phyloP scores from a whole-genome alignment of 2,888 invertebrate species.

The Protula sp. region DNA sequence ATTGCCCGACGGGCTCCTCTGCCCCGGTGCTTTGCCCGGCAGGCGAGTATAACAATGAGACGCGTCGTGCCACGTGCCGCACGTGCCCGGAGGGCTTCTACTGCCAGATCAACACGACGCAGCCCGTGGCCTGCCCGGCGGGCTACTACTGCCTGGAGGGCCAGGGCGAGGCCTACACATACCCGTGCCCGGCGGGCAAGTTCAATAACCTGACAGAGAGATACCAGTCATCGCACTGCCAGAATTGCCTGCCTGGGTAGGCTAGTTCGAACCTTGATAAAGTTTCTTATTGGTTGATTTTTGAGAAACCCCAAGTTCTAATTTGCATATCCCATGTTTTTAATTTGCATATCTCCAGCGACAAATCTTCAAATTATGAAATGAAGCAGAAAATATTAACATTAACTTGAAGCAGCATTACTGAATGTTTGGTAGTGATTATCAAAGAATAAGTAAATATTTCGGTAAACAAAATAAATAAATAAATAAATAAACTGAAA shows the following conservation, averaged over 20 bases:
- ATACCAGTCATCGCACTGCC: conserved; percentile 28
- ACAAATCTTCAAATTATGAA: too few relatives aligned
- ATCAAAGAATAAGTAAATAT: too few relatives aligned
- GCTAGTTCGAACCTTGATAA: too few relatives aligned
- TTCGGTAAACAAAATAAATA: too few relatives aligned
- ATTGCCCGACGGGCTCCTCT: conserved; percentile 34
- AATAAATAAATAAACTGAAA: too few relatives aligned
- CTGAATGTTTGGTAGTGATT: too few relatives aligned
- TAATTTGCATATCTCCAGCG: too few relatives aligned
- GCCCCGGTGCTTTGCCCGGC: conserved; percentile 33
- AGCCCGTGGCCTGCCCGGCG: conserved; percentile 38
- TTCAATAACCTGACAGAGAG: conserved; percentile 44
- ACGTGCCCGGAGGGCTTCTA: conserved; percentile 41
- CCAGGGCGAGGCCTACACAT: conserved; percentile 23
- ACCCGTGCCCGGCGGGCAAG: conserved; percentile 42
- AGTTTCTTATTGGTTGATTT: too few relatives aligned
- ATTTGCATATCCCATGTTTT: too few relatives aligned
- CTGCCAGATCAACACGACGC: conserved; percentile 40
- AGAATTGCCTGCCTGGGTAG: conserved; percentile 42
- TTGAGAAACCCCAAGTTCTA: too few relatives aligned
- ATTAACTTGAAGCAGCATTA: too few relatives aligned
- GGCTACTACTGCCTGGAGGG: conserved; percentile 39
- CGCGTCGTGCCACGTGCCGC: conserved; percentile 31
- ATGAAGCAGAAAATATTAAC: too few relatives aligned
- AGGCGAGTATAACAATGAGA: conserved; percentile 29